Evolutionary conservation across 2,888 invertebrate genomes (phyloP).

Genomic region (Augiades crinisus): DNA sequence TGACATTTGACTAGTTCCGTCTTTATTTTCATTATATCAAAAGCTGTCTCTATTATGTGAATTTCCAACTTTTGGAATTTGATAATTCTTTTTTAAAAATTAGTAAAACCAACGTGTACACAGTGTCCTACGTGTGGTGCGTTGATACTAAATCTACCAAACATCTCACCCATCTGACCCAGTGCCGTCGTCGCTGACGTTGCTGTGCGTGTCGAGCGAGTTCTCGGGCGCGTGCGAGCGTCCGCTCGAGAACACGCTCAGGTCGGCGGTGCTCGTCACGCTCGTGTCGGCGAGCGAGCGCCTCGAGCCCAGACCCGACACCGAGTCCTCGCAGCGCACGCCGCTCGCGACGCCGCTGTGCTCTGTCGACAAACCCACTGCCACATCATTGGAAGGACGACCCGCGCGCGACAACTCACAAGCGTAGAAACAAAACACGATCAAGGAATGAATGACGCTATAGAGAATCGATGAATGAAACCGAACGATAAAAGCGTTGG

Average conservation of each 20-base stretch:
- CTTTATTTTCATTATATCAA: no score
- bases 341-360: conserved; percentile 67
- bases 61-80: no score
- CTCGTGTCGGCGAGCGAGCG: conserved; percentile 91
- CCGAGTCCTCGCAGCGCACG: conserved; percentile 81
- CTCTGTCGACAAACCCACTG: conserved; percentile 45
- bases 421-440: no score
- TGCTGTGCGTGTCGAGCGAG: conserved; percentile 88
- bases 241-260: conserved; percentile 89
- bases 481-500: no score
- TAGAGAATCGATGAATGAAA: no score
- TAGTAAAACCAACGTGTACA: no score
- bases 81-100: no score
- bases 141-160: conserved; percentile 49
- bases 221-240: conserved; percentile 88
- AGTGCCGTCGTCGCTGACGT: conserved; percentile 87
- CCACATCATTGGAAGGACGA: conserved; percentile 2
- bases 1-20: no score
- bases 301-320: conserved; percentile 87
- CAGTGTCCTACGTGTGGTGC: no score
- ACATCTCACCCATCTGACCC: conserved; percentile 84
- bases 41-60: no score
- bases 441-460: background rate
- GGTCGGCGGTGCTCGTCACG: conserved; percentile 91
- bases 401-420: background rate